These are phyloP conservation scores for Coenobita brevimanus DNA, from an alignment of 1,140 invertebrate species.

Conservation along the genomic window DNA sequence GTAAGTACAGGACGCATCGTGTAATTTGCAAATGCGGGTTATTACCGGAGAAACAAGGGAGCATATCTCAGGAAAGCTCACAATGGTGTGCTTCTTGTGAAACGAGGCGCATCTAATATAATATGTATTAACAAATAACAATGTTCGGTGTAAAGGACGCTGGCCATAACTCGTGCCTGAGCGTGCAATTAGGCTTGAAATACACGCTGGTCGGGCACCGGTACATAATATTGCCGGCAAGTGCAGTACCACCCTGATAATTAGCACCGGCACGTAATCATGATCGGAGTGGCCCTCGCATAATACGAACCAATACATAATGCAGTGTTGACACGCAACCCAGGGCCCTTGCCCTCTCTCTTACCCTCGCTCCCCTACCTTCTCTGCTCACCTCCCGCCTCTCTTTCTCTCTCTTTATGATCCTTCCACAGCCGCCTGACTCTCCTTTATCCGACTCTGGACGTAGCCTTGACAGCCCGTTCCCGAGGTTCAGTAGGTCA, in stretches of 20 bases:
- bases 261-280: conserved; percentile 49
- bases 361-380: background rate
- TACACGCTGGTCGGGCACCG: background rate
- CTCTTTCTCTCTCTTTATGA: too few species aligned
- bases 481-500: too few species aligned
- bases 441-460: background rate
- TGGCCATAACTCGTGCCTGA: background rate
- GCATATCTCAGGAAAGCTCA: background rate
- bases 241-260: conserved; percentile 40
- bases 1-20: background rate
- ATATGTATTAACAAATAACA: conserved; percentile 46
- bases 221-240: conserved; percentile 38
- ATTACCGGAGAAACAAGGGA: background rate
- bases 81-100: background rate
- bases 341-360: background rate
- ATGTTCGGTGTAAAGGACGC: conserved; percentile 22
- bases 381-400: background rate
- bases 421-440: background rate
- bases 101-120: conserved; percentile 13
- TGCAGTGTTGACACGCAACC: conserved; percentile 31
- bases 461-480: too few species aligned
- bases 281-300: conserved; percentile 36
- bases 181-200: conserved; percentile 13
- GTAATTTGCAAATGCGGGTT: background rate
- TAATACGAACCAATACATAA: conserved; percentile 46